Evolutionary conservation across 1,140 invertebrate species (phyloP).

Genomic region (Ips nitidus): DNA sequence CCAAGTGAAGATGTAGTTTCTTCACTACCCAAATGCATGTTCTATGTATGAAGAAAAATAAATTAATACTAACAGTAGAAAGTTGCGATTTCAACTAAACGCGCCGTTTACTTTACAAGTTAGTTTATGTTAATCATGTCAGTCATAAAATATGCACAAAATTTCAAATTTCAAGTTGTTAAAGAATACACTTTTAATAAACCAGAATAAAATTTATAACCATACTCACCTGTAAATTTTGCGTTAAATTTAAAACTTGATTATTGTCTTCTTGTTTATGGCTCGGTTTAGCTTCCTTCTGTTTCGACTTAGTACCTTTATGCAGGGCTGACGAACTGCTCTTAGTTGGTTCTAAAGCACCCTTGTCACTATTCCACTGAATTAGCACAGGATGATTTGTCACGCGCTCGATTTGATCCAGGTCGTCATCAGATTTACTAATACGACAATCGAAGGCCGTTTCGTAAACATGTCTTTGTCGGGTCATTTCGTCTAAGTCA

Average conservation of each 20-base stretch:
- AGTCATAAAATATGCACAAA: no score
- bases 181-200: neutral
- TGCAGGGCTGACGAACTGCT: slow-evolving; percentile 16
- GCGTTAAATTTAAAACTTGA: slow-evolving; percentile 35
- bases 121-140: no score
- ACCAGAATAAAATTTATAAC: neutral
- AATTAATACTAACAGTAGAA: neutral
- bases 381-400: slow-evolving; percentile 77
- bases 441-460: slow-evolving; percentile 88
- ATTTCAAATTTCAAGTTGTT: no score
- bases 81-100: no score
- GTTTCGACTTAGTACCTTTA: slow-evolving; percentile 2
- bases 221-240: slow-evolving; percentile 37
- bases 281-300: slow-evolving; percentile 34
- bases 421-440: slow-evolving; percentile 76
- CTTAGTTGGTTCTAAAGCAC: slow-evolving; percentile 14
- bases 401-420: slow-evolving; percentile 77
- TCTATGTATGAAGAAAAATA: slow-evolving; percentile 32
- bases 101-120: no score
- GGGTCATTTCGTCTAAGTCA: slow-evolving; percentile 62
- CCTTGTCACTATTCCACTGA: slow-evolving; percentile 48
- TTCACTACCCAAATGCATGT: slow-evolving; percentile 50
- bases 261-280: slow-evolving; percentile 36
- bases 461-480: slow-evolving; percentile 78
- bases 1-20: slow-evolving; percentile 47